Evolutionary conservation across 2,113 vertebrate species (phyloP).

Genomic region (Engraulis encrasicolus): DNA sequence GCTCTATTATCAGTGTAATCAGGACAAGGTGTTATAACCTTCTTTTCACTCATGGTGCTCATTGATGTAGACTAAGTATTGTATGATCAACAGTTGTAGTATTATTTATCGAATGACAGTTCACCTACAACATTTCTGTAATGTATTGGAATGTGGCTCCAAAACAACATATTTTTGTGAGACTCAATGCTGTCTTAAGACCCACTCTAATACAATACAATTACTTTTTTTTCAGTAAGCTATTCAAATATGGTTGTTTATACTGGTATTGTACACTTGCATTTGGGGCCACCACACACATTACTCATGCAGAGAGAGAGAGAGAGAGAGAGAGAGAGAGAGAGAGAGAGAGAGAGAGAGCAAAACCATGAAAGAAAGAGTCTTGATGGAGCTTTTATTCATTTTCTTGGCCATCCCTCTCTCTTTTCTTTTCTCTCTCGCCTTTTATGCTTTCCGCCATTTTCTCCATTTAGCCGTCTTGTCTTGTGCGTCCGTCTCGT

Average conservation of each 20-base stretch:
- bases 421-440: too few species aligned
- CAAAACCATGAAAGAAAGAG: not conserved
- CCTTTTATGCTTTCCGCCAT: too few species aligned
- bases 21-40: not conserved
- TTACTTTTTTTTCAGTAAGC: not conserved
- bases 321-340: not conserved
- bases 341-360: too few species aligned
- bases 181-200: not conserved
- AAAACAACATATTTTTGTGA: too few species aligned
- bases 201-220: not conserved
- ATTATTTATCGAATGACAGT: not conserved
- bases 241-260: not conserved
- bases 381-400: not conserved
- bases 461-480: not conserved
- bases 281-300: not conserved
- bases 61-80: not conserved
- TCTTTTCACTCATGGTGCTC: not conserved
- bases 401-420: too few species aligned
- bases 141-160: not conserved
- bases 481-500: not conserved
- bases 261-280: not conserved
- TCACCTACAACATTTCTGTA: not conserved
- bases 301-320: not conserved
- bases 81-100: not conserved
- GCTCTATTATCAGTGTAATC: constrained; percentile 1